Percentiles rank a stretch among this genome's conserved stretches.
Evolutionary conservation across 1,140 invertebrate genomes (phyloP).

Genomic region (Philotrypesis tridentata): DNA sequence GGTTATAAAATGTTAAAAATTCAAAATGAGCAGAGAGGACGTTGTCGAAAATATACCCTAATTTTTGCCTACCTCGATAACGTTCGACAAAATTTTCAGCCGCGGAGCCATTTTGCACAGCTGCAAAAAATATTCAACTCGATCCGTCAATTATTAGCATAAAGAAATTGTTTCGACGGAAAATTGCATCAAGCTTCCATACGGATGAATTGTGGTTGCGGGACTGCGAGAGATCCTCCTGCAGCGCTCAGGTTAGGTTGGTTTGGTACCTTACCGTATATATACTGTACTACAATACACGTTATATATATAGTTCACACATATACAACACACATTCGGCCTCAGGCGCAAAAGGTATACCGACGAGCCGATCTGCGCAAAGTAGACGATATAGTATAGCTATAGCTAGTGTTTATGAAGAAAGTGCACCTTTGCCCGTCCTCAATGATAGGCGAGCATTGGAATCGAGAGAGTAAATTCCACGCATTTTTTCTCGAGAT

Average conservation of each 20-base stretch:
- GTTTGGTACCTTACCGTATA: neutral
- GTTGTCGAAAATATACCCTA: neutral
- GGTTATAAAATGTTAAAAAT: conserved; percentile 6
- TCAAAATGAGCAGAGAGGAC: conserved; percentile 31
- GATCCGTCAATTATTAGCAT: conserved; percentile 8
- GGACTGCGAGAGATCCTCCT: neutral
- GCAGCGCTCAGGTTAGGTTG: neutral
- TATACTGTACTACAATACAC: no score
- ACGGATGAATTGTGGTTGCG: neutral
- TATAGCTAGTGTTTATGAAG: neutral
- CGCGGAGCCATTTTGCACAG: conserved; percentile 59
- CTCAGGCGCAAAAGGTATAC: no score
- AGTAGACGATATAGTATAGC: neutral
- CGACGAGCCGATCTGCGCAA: no score
- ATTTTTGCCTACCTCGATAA: conserved; percentile 59
- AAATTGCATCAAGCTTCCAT: neutral
- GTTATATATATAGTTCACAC: neutral
- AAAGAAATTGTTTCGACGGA: neutral
- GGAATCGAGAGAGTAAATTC: neutral
- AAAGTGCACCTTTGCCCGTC: neutral
- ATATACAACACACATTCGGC: neutral
- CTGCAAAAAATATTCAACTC: neutral
- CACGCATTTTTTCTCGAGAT: neutral
- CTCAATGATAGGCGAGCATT: no score
- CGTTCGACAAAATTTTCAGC: conserved; percentile 62